Evolutionary conservation across 2,888 invertebrate genomes (phyloP), one percentile per base, ranked within the genome.

Genomic region (Melieria picta): DNA sequence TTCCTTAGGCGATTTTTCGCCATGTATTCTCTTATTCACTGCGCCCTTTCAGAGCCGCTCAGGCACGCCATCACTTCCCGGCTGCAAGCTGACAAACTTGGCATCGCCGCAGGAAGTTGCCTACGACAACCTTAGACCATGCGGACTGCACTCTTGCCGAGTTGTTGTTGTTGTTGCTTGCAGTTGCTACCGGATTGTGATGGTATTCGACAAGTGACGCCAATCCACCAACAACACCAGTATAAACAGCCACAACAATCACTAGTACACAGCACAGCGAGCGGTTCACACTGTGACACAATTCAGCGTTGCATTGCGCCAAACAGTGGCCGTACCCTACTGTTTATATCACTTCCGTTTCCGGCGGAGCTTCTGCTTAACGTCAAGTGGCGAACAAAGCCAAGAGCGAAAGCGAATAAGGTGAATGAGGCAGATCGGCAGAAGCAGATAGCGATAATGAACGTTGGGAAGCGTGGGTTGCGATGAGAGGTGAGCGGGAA

Each of bases 321-420:
- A 60, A 61, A 43, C 46, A 60, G 47, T 48, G 30, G 16, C 52
- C 50, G 60, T 16, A 11, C 67, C 50, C 45, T 16, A 46, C 46
- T 42, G 46, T 63, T 63, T 69, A 47, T 62, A 63, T 48, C 63
- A 69, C 69, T 63, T 69, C 69, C 69, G 69, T 56, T 69, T 63
- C 63, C 69, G 55, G 13, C 10, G 42, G 11, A 11, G 43, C 3
- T n/a, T 43, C 16, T 0, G 30, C 30, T 3, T 3, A 30, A 30
- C 11, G 7, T 45, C 5, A n/a, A 45, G 43, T 46, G 61, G 11
- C 10, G 45, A 42, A 45, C 46, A 7, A 45, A 61, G n/a, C 45
- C 13, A 6, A 7, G 13, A 30, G n/a, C 13, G 9, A 45, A 62
- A 62, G 4, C 10, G 16, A 62, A 48, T 9, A 10, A 7, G 47